Percentiles rank a stretch among this genome's conserved stretches.
Evolutionary conservation across 2,113 vertebrate species (phyloP).

Genomic region (Pristiophorus japonicus): DNA sequence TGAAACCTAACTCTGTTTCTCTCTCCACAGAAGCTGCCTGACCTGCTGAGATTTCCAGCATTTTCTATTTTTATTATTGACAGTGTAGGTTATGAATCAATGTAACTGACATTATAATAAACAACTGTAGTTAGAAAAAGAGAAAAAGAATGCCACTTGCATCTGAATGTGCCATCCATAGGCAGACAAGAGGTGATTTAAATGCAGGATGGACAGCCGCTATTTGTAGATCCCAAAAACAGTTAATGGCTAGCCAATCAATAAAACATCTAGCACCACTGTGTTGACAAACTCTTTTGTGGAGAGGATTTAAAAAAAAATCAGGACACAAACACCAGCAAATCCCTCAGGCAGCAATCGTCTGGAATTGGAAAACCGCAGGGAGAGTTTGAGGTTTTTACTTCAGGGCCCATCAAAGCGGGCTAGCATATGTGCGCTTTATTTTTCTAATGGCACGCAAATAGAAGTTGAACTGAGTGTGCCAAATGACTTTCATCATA

Average conservation of each 20-base stretch:
- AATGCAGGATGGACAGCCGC: neutral
- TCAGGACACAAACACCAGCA: neutral
- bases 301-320: neutral
- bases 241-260: neutral
- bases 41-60: too few relatives aligned
- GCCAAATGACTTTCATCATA: neutral
- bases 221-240: neutral
- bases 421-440: neutral
- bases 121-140: neutral
- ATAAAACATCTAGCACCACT: neutral
- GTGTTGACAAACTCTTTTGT: neutral
- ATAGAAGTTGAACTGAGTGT: neutral
- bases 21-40: too few relatives aligned
- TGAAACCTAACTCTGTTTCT: too few relatives aligned
- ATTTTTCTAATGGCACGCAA: neutral
- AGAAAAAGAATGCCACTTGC: neutral
- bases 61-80: too few relatives aligned
- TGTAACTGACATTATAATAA: neutral
- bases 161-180: neutral
- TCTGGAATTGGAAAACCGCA: neutral
- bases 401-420: neutral
- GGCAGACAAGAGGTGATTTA: neutral
- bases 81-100: neutral
- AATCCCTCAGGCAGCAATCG: neutral
- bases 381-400: neutral